Conservation (phyloP, 2,797 vertebrate genomes). For the Rhinella marina region DNA sequence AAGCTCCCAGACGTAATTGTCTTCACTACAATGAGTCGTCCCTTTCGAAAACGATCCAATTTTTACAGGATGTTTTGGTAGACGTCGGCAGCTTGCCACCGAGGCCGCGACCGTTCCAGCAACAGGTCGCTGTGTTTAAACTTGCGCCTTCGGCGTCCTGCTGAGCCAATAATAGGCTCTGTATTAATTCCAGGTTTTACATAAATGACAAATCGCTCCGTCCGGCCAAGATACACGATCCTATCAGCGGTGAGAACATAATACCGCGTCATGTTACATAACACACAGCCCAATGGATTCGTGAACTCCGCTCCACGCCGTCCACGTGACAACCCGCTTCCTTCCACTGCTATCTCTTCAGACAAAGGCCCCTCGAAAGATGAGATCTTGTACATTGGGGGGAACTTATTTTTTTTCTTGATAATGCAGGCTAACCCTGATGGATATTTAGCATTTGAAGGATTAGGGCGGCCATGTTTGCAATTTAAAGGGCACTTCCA, state of each 20-base stretch:
- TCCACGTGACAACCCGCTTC: neutral
- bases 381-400: neutral
- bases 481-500: neutral
- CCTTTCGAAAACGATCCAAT: constrained; percentile 15
- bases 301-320: constrained; percentile 9
- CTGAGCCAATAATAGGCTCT: constrained; percentile 50
- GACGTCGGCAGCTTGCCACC: constrained; percentile 45
- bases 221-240: constrained; percentile 44
- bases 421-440: neutral
- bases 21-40: neutral
- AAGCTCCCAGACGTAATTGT: neutral
- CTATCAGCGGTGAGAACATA: constrained; percentile 34
- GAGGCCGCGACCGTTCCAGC: constrained; percentile 43
- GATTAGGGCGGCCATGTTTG: neutral
- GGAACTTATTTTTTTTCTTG: neutral
- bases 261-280: constrained; percentile 48
- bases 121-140: constrained; percentile 54
- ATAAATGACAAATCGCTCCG: constrained; percentile 48
- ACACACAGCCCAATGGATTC: neutral
- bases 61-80: constrained; percentile 33
- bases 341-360: neutral
- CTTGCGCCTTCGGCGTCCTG: constrained; percentile 29
- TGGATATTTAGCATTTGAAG: neutral
- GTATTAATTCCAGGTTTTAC: constrained; percentile 53
- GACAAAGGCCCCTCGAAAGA: neutral